These are phyloP conservation scores for Rachycentron canadum DNA, from an alignment of 2,797 vertebrate species.

Conservation along the genomic window DNA sequence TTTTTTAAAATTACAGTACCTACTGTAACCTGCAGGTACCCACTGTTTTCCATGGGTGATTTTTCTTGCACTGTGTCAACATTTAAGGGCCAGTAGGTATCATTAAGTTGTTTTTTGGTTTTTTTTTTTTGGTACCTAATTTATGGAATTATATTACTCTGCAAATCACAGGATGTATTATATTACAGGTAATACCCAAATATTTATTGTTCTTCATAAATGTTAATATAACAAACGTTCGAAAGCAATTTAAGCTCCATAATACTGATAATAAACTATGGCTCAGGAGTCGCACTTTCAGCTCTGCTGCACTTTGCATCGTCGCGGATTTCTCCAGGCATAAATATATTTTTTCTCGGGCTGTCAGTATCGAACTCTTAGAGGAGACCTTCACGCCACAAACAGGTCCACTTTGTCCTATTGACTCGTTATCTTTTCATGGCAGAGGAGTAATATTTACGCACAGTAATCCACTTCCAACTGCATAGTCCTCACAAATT, in stretches of 20 bases:
- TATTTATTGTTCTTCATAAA: not conserved
- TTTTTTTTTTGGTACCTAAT: not conserved
- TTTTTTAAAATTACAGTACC: no score
- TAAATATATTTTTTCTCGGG: not conserved
- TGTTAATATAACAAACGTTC: not conserved
- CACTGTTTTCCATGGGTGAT: not conserved
- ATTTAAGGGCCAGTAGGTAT: not conserved
- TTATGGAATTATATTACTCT: not conserved
- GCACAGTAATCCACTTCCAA: slow-evolving; percentile 32
- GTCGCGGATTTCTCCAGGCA: not conserved
- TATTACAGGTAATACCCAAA: not conserved
- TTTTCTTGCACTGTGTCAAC: not conserved
- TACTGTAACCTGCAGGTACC: no score
- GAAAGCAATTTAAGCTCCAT: not conserved
- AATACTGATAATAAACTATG: not conserved
- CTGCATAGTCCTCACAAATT: not conserved
- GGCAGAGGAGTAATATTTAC: slow-evolving; percentile 6
- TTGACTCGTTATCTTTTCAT: slow-evolving; percentile 20
- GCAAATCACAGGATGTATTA: not conserved
- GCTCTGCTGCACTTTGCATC: not conserved
- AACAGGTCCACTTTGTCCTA: slow-evolving; percentile 17
- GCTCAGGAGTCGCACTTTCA: not conserved
- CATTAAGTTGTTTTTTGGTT: not conserved
- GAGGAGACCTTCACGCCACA: not conserved
- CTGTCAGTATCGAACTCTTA: slow-evolving; percentile 13